These are phyloP conservation scores for Drosophila littoralis DNA, from an alignment of 1,140 invertebrate genomes.

Conservation along the genomic window DNA sequence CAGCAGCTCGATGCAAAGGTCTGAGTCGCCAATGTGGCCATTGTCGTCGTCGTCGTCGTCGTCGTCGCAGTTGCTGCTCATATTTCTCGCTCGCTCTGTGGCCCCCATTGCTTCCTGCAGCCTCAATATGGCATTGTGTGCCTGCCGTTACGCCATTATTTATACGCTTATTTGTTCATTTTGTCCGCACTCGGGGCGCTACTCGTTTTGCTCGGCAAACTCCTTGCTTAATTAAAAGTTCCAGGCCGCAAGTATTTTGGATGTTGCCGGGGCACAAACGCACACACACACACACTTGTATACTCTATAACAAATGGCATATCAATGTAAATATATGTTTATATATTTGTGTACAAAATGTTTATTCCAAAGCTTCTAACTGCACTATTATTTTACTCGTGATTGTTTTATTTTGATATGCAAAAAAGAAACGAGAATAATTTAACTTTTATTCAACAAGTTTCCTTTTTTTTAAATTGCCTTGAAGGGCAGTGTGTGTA, in stretches of 20 bases:
- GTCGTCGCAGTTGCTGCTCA: constrained; percentile 50
- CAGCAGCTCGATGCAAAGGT: constrained; percentile 36
- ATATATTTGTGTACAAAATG: neutral
- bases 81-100: constrained; percentile 54
- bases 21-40: constrained; percentile 50
- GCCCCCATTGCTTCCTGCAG: neutral
- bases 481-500: neutral
- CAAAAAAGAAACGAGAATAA: neutral
- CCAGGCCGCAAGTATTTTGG: constrained; percentile 51
- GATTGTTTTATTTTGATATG: too few species aligned
- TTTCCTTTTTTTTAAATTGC: neutral
- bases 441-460: neutral
- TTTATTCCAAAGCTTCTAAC: neutral
- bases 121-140: constrained; percentile 47
- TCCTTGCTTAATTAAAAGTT: constrained; percentile 79
- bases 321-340: neutral
- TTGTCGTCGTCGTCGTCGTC: constrained; percentile 30
- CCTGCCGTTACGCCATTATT: constrained; percentile 63
- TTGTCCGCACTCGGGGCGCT: constrained; percentile 53
- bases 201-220: constrained; percentile 45
- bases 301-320: constrained; percentile 39
- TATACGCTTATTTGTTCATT: constrained; percentile 82
- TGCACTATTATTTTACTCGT: too few species aligned
- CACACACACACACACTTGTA: constrained; percentile 12
- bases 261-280: neutral